Evolutionary conservation across 2,888 invertebrate species (phyloP).

Genomic region (Aleiodes leptofemur): DNA sequence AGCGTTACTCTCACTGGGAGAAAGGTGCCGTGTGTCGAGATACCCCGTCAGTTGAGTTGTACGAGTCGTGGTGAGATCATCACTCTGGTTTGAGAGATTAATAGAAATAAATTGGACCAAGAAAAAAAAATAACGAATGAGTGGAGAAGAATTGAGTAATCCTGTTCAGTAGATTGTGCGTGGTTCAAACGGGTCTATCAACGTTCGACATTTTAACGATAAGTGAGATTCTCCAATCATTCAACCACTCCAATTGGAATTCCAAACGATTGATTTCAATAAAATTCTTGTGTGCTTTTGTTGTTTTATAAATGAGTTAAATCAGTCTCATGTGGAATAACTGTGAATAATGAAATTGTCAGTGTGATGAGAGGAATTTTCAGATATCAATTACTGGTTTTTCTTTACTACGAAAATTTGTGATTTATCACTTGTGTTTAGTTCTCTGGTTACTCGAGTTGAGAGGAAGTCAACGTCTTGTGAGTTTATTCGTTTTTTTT

Average conservation of each 20-base stretch:
- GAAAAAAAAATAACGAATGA: too few relatives aligned
- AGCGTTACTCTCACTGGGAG: slow-evolving; percentile 37
- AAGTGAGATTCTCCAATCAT: too few relatives aligned
- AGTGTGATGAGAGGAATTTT: neutral
- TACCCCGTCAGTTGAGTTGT: slow-evolving; percentile 61
- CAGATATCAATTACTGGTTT: too few relatives aligned
- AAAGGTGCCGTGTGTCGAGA: slow-evolving; percentile 20
- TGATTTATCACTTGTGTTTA: neutral
- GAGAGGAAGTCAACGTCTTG: neutral
- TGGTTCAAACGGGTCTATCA: too few relatives aligned
- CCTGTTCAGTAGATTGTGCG: too few relatives aligned
- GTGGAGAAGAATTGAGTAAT: too few relatives aligned
- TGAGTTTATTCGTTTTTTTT: neutral
- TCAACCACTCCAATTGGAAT: neutral
- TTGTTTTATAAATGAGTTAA: neutral
- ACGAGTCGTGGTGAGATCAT: slow-evolving; percentile 56
- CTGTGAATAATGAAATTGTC: neutral
- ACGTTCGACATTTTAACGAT: too few relatives aligned
- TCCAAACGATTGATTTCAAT: neutral
- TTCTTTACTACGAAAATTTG: neutral
- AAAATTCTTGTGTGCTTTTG: neutral
- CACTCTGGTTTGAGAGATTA: neutral
- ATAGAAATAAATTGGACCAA: too few relatives aligned
- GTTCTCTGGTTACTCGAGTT: neutral
- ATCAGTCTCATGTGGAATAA: neutral